A percentile compares a stretch with the other conserved stretches of the same genome.
Evolutionary conservation across 1,140 invertebrate genomes (phyloP).

Genomic region (Bombyx mandarina): DNA sequence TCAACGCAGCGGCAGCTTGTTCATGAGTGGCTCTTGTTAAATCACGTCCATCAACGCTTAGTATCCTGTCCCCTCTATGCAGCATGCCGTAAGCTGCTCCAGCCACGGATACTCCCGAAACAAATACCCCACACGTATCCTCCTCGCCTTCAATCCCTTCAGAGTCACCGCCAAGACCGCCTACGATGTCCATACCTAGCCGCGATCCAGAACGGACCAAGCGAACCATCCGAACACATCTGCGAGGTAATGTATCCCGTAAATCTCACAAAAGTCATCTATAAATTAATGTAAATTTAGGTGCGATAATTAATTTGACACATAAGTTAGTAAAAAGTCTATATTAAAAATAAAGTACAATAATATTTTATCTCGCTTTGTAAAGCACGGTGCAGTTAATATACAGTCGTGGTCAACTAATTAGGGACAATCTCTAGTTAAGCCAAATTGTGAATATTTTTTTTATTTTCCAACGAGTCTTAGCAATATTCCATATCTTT

Average conservation of each 20-base stretch:
- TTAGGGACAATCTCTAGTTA: too few species aligned
- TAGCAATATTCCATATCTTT: too few species aligned
- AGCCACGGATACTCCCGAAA: constrained; percentile 96
- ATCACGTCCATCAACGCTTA: constrained; percentile 90
- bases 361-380: not conserved
- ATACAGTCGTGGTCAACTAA: too few species aligned
- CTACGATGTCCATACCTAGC: constrained; percentile 98
- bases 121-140: constrained; percentile 70
- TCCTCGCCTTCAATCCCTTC: constrained; percentile 35
- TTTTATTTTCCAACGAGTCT: too few species aligned
- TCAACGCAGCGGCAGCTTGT: constrained; percentile 89
- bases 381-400: too few species aligned
- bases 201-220: constrained; percentile 70
- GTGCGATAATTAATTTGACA: too few species aligned
- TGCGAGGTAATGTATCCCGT: constrained; percentile 11
- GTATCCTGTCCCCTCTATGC: constrained; percentile 91
- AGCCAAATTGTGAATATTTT: too few species aligned
- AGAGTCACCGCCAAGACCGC: constrained; percentile 94
- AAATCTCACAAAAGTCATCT: too few species aligned
- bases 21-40: constrained; percentile 87
- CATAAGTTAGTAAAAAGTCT: too few species aligned
- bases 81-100: constrained; percentile 95
- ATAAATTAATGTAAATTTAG: too few species aligned
- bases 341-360: not conserved
- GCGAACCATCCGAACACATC: constrained; percentile 61